These are phyloP conservation scores for Helicoverpa assulta DNA, from an alignment of 2,888 invertebrate genomes.

Conservation along the genomic window DNA sequence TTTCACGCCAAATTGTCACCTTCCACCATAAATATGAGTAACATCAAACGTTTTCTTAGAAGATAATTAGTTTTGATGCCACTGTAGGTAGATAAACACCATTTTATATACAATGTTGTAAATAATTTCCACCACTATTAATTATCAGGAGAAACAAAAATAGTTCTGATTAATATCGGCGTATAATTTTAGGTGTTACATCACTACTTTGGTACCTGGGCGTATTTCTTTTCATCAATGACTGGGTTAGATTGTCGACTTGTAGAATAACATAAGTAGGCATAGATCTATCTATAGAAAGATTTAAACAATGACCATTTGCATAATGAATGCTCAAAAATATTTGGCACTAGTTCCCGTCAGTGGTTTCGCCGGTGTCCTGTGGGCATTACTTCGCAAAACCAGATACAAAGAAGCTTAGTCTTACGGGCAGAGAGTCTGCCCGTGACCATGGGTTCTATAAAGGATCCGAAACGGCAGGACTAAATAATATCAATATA, in stretches of 20 bases:
- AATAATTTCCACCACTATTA: constrained; percentile 52
- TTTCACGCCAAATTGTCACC: constrained; percentile 33
- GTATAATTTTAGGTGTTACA: constrained; percentile 37
- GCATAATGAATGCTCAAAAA: background rate
- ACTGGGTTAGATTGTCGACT: constrained; percentile 23
- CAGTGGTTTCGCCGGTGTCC: no score
- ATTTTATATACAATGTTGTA: constrained; percentile 49
- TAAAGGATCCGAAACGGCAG: no score
- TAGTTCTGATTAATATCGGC: constrained; percentile 52
- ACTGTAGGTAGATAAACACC: constrained; percentile 47
- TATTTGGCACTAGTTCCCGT: background rate
- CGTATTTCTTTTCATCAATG: constrained; percentile 23
- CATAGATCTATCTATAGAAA: background rate
- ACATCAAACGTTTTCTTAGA: constrained; percentile 42
- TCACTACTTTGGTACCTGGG: constrained; percentile 32
- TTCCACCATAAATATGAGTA: constrained; percentile 23
- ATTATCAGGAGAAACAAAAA: constrained; percentile 48
- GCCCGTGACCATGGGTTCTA: no score
- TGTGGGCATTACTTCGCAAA: no score
- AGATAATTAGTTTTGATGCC: constrained; percentile 58
- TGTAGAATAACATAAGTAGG: no score
- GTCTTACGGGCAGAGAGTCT: no score
- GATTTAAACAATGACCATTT: background rate
- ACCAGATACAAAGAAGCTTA: no score
- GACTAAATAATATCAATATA: no score